A percentile compares a stretch with the other conserved stretches of the same genome.
Conservation (phyloP, 2,113 vertebrate species). For the Cavia aperea region DNA sequence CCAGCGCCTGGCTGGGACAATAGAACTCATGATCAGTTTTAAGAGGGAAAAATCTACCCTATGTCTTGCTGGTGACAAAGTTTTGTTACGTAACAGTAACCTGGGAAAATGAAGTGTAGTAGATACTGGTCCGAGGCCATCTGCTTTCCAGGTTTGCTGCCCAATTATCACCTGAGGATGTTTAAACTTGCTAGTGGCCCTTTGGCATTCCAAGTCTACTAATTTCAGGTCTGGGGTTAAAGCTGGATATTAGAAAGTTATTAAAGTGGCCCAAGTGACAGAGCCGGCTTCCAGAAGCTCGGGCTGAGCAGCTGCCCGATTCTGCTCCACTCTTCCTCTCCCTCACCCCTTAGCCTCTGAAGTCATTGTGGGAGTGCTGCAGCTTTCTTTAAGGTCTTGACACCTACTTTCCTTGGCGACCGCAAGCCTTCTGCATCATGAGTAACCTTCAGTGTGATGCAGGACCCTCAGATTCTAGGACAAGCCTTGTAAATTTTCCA, state of each 20-base stretch:
- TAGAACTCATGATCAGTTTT: neutral
- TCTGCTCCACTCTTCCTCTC: neutral
- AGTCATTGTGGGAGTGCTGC: neutral
- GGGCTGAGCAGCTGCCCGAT: neutral
- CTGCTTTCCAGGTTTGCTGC: neutral
- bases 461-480: neutral
- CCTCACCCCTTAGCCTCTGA: neutral
- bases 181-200: neutral
- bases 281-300: neutral
- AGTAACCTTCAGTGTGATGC: neutral
- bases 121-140: neutral
- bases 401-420: neutral
- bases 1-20: neutral
- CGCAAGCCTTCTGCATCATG: neutral
- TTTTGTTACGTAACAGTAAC: neutral
- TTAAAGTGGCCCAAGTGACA: neutral
- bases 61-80: neutral
- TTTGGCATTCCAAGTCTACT: neutral
- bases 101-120: neutral
- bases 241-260: neutral
- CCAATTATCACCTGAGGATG: neutral
- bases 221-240: neutral
- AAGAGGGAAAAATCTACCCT: neutral
- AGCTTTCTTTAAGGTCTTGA: neutral
- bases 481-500: neutral